A percentile compares a stretch with the other conserved stretches of the same genome.
Conservation (phyloP, 2,113 vertebrate species). For the Malaclemys terrapin region DNA sequence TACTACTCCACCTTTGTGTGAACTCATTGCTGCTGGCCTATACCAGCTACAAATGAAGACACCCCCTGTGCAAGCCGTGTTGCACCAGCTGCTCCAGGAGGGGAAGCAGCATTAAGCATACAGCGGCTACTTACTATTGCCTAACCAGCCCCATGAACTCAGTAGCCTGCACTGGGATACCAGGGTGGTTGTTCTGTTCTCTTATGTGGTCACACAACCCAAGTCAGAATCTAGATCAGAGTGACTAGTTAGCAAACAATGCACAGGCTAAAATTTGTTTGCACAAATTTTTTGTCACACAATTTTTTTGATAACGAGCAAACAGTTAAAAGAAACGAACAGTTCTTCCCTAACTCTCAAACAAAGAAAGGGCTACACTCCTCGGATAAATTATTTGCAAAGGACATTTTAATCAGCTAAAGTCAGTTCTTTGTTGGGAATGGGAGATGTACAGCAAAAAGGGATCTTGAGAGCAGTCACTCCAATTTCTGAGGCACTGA, state of each 20-base stretch:
- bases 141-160: rapidly evolving
- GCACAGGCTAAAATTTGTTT: background rate
- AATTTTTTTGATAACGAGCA: background rate
- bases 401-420: background rate
- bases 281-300: constrained; percentile 33
- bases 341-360: background rate
- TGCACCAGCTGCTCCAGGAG: background rate
- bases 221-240: background rate
- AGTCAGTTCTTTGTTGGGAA: background rate
- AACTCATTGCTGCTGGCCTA: background rate
- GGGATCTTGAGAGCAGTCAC: background rate
- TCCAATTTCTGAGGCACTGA: constrained; percentile 3
- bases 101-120: background rate
- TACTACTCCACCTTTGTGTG: background rate
- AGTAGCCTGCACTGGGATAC: background rate
- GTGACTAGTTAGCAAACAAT: background rate
- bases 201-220: constrained; percentile 16
- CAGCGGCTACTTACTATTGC: background rate
- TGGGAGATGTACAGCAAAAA: background rate
- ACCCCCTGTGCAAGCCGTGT: background rate
- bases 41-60: background rate
- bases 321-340: background rate
- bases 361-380: background rate
- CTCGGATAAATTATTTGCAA: background rate
- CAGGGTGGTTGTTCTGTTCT: background rate